phyloP scores from a whole-genome alignment of 2,113 vertebrate species.

The Trichechus manatus region DNA sequence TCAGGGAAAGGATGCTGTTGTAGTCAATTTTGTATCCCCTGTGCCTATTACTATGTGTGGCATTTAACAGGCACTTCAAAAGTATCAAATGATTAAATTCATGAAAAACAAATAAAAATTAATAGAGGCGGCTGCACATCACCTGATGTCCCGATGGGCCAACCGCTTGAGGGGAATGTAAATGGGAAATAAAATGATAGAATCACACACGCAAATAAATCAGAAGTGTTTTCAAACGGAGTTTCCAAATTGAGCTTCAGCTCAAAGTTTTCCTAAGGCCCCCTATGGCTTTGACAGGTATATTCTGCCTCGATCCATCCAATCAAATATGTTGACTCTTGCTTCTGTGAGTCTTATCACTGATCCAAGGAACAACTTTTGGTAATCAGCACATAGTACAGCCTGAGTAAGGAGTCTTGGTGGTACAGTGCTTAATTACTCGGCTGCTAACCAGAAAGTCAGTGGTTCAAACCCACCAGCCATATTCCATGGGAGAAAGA shows the following conservation, averaged over 20 bases:
- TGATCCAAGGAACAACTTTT: neutral
- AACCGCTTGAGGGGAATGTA: neutral
- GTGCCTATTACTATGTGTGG: neutral
- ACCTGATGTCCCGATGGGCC: neutral
- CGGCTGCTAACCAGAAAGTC: neutral
- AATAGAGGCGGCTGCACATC: neutral
- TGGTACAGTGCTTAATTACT: neutral
- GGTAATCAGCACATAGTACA: neutral
- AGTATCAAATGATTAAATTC: neutral
- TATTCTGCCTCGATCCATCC: neutral
- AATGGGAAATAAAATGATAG: neutral
- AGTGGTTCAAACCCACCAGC: neutral
- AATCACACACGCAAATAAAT: neutral
- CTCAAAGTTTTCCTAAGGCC: neutral
- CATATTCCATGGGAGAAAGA: neutral
- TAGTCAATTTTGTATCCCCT: neutral
- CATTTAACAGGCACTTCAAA: neutral
- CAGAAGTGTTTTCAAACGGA: neutral
- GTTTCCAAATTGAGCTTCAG: neutral
- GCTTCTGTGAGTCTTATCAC: slow-evolving; percentile 14
- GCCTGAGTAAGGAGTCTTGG: neutral
- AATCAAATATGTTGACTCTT: neutral
- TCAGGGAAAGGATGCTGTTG: neutral
- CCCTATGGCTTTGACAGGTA: neutral
- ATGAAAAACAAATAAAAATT: slow-evolving; percentile 25